Evolutionary conservation across 1,140 invertebrate genomes (phyloP), one percentile per base, ranked within the genome.

Genomic region (Spodoptera frugiperda): DNA sequence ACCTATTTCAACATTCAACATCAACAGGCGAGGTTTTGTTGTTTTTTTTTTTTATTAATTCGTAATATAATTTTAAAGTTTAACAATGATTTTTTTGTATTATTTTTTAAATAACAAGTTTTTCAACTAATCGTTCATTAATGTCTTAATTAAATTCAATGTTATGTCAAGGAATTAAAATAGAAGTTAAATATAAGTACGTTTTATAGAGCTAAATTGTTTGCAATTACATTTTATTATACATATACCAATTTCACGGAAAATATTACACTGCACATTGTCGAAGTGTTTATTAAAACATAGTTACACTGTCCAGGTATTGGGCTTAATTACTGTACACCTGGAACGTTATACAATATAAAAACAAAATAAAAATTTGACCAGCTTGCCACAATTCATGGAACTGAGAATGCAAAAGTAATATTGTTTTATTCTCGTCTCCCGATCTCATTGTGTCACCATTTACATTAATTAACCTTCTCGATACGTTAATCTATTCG

Each of bases 401-500:
- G 44, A 67, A 67, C 33, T 6, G 1, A 4, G 6, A 39, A 39
- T 9, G 8, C 33, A 39, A 39, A 39, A 48, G 63, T 25, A 46
- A 48, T 67, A 25, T 67, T 48, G 21, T 44, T 67, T 67, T 67
- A 44, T 67, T 25, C 44, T 25, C 39, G 14, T 48, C 10, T 25
- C 44, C n/a, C 17, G 19, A 67, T 1, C 44, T n/a, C 44, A 49
- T 48, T 63, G 33, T 67, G 11, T 1, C 3, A 44, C 25, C 46
- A 15, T 72, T 72, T 39, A 25, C 51, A 72, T 46, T 57, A 54
- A 72, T 72, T 55, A 57, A 72, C 68, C 51, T 39, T 33, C 53
- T 61, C 39, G 21, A 25, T 48, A 49, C 63, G 39, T 48, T 73
- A 48, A 59, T 59, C 71, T 30, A 49, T n/a, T 61, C 44, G 14